These are phyloP conservation scores for Sarcophilus harrisii DNA, from an alignment of 2,797 vertebrate species.

Conservation along the genomic window DNA sequence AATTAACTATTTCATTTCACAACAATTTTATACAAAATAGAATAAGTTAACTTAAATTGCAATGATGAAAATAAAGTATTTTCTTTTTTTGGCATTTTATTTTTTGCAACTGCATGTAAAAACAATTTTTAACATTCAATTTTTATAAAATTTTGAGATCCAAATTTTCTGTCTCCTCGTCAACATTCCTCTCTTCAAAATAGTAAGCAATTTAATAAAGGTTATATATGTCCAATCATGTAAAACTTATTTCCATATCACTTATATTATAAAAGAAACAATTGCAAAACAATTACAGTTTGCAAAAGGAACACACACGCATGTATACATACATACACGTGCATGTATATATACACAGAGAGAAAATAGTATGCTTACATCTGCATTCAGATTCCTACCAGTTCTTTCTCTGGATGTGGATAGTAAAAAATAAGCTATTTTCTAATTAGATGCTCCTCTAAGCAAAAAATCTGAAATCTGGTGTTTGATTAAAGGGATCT, in stretches of 20 bases:
- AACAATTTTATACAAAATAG: conserved; percentile 26
- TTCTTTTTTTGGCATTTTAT: not conserved
- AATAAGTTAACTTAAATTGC: conserved; percentile 33
- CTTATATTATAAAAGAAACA: not conserved
- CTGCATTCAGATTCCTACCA: not conserved
- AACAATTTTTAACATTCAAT: not conserved
- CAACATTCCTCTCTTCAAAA: not conserved
- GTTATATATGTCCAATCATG: not conserved
- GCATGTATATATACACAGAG: not conserved
- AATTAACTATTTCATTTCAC: conserved; percentile 45
- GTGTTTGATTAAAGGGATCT: not conserved
- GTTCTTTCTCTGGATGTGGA: not conserved
- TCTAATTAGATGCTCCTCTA: not conserved
- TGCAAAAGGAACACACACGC: not conserved
- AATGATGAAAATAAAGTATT: not conserved
- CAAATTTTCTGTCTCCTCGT: not conserved
- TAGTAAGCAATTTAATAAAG: not conserved
- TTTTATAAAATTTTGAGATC: not conserved
- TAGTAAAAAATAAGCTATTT: not conserved
- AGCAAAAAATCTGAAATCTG: not conserved
- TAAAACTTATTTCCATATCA: not conserved
- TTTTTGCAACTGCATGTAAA: not conserved
- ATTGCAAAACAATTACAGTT: not conserved
- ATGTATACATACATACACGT: not conserved
- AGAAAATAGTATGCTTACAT: not conserved